These are phyloP conservation scores for Megalonaias nervosa DNA, from an alignment of 1,140 invertebrate species.

Conservation along the genomic window DNA sequence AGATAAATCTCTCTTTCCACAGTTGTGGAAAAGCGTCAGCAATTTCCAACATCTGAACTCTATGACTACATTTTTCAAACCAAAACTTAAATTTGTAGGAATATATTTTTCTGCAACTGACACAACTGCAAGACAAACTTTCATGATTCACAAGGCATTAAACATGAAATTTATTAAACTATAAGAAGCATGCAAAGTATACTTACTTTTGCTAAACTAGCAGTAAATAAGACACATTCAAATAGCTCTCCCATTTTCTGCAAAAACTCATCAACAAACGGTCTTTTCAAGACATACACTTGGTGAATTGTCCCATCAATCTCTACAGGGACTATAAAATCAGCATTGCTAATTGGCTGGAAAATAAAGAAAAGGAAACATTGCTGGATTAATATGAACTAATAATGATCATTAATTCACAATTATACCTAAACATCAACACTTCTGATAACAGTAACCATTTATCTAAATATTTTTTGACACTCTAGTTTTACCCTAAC, in stretches of 20 bases:
- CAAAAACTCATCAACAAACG: constrained; percentile 99
- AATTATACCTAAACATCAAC: too few species aligned
- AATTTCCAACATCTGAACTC: too few species aligned
- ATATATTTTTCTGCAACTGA: too few species aligned
- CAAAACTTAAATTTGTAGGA: too few species aligned
- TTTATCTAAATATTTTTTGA: too few species aligned
- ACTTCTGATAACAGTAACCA: too few species aligned
- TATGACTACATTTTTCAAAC: too few species aligned
- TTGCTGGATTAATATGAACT: background rate
- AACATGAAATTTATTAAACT: background rate
- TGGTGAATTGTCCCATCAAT: constrained; percentile 99
- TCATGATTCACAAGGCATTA: background rate
- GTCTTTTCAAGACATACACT: constrained; percentile 97
- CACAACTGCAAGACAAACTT: background rate
- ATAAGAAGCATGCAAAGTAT: background rate
- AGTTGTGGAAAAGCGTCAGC: too few species aligned
- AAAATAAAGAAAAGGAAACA: constrained; percentile 66
- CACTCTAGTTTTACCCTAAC: too few species aligned
- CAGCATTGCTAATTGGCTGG: constrained; percentile 99
- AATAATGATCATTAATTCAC: too few species aligned
- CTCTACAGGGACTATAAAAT: constrained; percentile 99
- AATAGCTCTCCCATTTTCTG: constrained; percentile 98
- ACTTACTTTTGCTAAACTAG: constrained; percentile 94
- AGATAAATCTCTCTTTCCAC: too few species aligned
- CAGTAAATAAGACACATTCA: constrained; percentile 99